Percentiles rank a stretch among this genome's conserved stretches.
phyloP scores from a whole-genome alignment of 2,113 vertebrate species.

The Riparia riparia region DNA sequence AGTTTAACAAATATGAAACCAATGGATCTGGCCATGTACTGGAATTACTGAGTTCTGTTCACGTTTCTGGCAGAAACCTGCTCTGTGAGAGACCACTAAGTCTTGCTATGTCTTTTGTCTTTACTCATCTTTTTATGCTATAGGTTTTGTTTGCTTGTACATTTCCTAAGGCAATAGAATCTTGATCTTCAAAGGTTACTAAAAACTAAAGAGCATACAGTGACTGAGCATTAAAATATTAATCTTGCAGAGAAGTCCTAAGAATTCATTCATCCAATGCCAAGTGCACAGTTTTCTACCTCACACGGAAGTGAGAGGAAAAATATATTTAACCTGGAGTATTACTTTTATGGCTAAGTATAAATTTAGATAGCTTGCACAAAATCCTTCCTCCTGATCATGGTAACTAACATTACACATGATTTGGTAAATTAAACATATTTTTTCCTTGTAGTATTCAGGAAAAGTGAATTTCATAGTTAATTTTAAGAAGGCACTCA shows the following conservation, averaged over 20 bases:
- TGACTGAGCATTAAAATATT: background rate
- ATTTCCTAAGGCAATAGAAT: background rate
- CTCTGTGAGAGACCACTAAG: background rate
- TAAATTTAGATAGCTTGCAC: background rate
- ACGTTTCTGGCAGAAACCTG: background rate
- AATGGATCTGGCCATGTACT: accelerated
- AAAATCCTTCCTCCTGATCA: background rate
- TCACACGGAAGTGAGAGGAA: background rate
- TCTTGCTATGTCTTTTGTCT: background rate
- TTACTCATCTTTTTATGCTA: background rate
- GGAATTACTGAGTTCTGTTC: background rate
- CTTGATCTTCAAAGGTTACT: background rate
- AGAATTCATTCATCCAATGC: background rate
- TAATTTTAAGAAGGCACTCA: background rate
- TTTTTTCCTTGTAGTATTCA: background rate
- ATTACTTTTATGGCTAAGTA: background rate
- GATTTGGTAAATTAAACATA: background rate
- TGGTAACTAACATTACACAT: background rate
- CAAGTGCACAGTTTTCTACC: background rate
- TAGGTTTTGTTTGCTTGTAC: background rate
- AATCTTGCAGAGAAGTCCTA: background rate
- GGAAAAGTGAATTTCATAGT: background rate
- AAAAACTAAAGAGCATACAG: background rate
- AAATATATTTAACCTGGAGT: background rate
- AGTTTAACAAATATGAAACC: background rate